Base-by-base conservation (phyloP, 2,888 invertebrate genomes). In the Drosophila recens region DNA sequence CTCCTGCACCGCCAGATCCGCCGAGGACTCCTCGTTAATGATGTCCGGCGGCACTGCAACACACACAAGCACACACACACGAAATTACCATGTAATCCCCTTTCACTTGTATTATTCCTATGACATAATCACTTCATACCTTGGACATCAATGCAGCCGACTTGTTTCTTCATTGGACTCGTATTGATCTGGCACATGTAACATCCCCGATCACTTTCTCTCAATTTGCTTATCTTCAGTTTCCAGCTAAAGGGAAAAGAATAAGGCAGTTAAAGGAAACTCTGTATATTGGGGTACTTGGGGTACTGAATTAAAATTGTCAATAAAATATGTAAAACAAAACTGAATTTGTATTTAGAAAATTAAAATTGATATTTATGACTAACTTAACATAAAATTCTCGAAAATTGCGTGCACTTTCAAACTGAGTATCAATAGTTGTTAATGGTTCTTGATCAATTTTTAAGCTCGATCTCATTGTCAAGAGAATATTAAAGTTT, bases 161-260 rank as follows among this genome's bases (percentile, higher is more conserved):
- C 94, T 93, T 97, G 96, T 91, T 96, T 97, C 93, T 96, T 97
- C 96, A 97, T 97, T 61, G 95, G 95, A 72, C 95, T 96, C 1
- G 97, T 97, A 93, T 97, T 97, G 90, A 97, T 97, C 94, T 97
- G 97, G 91, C 97, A 97, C 96, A 97, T 97, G 93, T 97, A 97
- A 91, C 97, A 97, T 69, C 97, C 97, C 49, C 96, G 94, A 92
- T 97, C 97, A 46, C 95, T 94, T 86, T 97, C 97, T 77, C 96
- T 95, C 58, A 97, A 94, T 72, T 97, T 97, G 67, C 96, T 94
- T 90, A 97, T 97, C 92, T 96, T 95, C 67, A 97, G 93, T 92
- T 96, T 96, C 97, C 97, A 83, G 33, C 83, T 83, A 11, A 20
- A 23, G 30, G 6, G 0, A 13, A 0, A n/a, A 10, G 8, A 9